Evolutionary conservation across 2,113 vertebrate species (phyloP).

Genomic region (Bucco capensis): DNA sequence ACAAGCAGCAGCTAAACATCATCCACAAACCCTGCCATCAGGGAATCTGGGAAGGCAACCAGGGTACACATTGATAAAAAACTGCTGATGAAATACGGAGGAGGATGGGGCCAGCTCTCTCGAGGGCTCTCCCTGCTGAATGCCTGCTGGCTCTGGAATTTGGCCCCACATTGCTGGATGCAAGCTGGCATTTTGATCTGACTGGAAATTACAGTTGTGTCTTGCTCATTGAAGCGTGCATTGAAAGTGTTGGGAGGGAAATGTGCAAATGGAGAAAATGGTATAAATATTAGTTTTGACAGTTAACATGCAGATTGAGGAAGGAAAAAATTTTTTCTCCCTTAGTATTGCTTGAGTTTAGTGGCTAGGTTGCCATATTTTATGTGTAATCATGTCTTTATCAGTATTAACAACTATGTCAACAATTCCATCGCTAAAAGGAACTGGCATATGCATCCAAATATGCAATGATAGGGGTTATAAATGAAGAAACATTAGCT

Average conservation of each 20-base stretch:
- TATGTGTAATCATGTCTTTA: not conserved
- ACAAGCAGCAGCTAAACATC: not conserved
- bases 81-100: not conserved
- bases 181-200: not conserved
- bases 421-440: not conserved
- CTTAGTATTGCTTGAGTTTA: not conserved
- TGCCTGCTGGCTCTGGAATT: not conserved
- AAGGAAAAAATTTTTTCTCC: not conserved
- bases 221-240: not conserved
- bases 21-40: not conserved
- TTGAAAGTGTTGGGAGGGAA: not conserved
- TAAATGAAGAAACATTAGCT: not conserved
- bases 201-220: not conserved
- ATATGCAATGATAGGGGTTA: not conserved
- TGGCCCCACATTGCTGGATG: not conserved
- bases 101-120: not conserved
- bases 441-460: not conserved
- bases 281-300: not conserved
- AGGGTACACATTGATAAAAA: rapidly evolving
- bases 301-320: not conserved
- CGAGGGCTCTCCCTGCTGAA: not conserved
- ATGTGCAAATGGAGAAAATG: not conserved
- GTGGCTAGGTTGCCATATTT: not conserved
- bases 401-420: not conserved
- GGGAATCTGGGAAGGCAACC: not conserved